Base-by-base conservation (phyloP, 2,797 vertebrate genomes). In the Amniataba percoides region DNA sequence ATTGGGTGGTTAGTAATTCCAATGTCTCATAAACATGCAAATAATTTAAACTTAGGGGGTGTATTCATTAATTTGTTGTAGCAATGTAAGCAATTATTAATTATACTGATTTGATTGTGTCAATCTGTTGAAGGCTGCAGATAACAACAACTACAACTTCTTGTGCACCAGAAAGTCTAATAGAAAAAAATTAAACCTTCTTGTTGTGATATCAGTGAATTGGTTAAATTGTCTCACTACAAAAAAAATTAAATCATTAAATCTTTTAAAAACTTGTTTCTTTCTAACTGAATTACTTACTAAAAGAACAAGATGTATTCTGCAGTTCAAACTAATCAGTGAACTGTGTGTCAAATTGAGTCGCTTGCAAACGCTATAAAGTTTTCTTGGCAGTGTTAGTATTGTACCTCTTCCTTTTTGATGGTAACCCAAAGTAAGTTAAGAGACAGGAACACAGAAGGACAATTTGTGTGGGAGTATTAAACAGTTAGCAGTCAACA, bases 391-490 rank as follows among this genome's bases (percentile, higher is more conserved):
- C 2, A n/a, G 18, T 40, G 46, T 58, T 59, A 3, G 60, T 53
- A 21, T 42, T 43, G 9, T 34, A n/a, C 7, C 7, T 51, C 34
- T 27, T 8, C 42, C 34, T n/a, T 7, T 46, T 15, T 56, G 15
- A n/a, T 16, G 15, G 16, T 34, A 51, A 34, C 39, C 10, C 18
- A 46, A n/a, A 25, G 34, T 4, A 36, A 49, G 18, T 61, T n/a
- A 36, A 36, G 5, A 39, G 18, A 43, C 18, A 4, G 42, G 16
- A 14, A 31, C 16, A 56, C 10, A 14, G n/a, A 59, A 25, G 19
- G 56, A 70, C 61, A 40, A 11, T 5, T 51, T 40, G 51, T 43
- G 71, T 57, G 53, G 42, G 42, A 55, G 25, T 62, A 7, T 55
- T 63, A 14, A 31, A 18, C 21, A n/a, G 7, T 27, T n/a, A n/a